Base-by-base conservation (phyloP, 2,113 vertebrate species). In the Labeo rohita region DNA sequence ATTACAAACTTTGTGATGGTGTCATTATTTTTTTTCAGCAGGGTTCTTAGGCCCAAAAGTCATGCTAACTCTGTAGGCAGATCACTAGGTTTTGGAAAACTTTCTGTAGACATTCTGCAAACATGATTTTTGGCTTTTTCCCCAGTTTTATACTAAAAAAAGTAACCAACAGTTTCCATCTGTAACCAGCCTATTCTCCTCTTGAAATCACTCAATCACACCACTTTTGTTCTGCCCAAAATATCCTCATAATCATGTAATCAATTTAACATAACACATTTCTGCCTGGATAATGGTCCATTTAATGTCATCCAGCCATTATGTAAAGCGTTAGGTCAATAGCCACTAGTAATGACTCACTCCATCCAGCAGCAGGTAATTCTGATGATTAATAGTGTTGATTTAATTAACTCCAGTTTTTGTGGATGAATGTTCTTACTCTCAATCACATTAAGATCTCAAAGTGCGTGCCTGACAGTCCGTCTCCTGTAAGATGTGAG, bases 351-450 rank as follows among this genome's bases (percentile, higher is more conserved):
- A 54, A 34, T 80, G 79, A 77, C 23, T 80, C 56, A 80, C 59
- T 43, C 2, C 18, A 45, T 79, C 54, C 77, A 66, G 61, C 8
- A 50, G 43, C 63, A 68, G 63, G 63, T 52, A 16, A 13, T 80
- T 80, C 78, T 47, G n/a, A 65, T 65, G 39, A 80, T 8, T 80
- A 80, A 65, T 65, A 47, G n/a, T 80, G 43, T 68, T 81, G 43
- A 28, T 68, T 81, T 81, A 50, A 81, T 81, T 50, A 50, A 82
- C 47, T 36, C 9, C 8, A 65, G 21, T 18, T 49, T 76, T 59
- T 63, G 56, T 49, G 2, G 43, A 65, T 82, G 47, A 36, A 50
- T 28, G 23, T 49, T 21, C 43, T 66, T 47, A 10, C 47, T 52
- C 23, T 50, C 7, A 65, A 2, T 82, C 23, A 68, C 13, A 68